Evolutionary conservation across 1,140 invertebrate species (phyloP).

Genomic region (Drosophila arawakana): DNA sequence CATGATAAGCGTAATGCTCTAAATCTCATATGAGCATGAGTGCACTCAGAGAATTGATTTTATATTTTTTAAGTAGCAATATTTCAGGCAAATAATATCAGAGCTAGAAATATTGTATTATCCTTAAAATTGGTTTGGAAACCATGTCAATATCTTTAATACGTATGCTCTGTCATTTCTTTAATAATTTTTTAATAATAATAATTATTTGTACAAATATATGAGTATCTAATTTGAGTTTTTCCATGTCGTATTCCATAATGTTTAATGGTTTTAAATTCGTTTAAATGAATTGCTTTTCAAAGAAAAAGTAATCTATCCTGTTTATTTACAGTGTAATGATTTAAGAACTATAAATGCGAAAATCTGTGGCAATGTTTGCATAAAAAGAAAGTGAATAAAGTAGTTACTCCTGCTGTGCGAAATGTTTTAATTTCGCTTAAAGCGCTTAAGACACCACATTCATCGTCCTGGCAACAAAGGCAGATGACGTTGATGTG

Average conservation of each 20-base stretch:
- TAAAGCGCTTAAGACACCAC: conserved; percentile 71
- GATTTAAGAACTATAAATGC: conserved; percentile 38
- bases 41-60: conserved; percentile 22
- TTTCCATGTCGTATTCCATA: no score
- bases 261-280: no score
- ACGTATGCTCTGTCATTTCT: no score
- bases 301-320: no score
- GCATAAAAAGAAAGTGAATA: conserved; percentile 42
- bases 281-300: no score
- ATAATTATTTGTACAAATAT: no score
- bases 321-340: conserved; percentile 16
- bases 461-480: conserved; percentile 51
- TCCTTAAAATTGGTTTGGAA: no score
- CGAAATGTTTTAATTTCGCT: conserved; percentile 76
- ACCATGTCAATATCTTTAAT: no score
- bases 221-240: no score
- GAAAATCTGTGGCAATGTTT: conserved; percentile 47
- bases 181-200: no score
- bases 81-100: background rate
- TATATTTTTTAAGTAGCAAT: background rate
- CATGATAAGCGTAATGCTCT: conserved; percentile 67
- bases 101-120: background rate
- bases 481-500: conserved; percentile 50
- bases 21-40: conserved; percentile 20
- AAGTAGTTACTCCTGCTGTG: conserved; percentile 47